These are phyloP conservation scores for Hypotaenidia philippensis DNA, from an alignment of 2,797 vertebrate genomes.

Conservation along the genomic window DNA sequence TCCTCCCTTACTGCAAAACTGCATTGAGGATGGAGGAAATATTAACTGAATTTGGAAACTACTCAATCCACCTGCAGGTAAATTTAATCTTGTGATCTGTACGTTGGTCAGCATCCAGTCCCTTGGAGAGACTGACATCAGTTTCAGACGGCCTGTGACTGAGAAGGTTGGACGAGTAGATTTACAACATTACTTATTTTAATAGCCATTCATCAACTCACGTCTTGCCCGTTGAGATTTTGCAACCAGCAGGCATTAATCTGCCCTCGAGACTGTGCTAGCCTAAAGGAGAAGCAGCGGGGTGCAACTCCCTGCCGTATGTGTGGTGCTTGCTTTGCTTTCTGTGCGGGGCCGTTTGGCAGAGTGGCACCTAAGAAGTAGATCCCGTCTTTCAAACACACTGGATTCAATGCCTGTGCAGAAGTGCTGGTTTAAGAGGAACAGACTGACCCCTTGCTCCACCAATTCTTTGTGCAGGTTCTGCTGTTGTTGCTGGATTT, in stretches of 20 bases:
- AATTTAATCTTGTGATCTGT: slow-evolving; percentile 30
- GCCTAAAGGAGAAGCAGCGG: background rate
- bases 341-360: background rate
- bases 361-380: background rate
- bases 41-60: slow-evolving; percentile 21
- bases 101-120: background rate
- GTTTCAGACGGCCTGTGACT: background rate
- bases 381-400: background rate
- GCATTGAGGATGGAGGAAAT: background rate
- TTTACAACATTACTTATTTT: background rate
- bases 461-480: background rate
- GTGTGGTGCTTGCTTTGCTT: background rate
- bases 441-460: background rate
- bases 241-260: background rate
- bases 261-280: background rate
- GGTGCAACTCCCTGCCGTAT: accelerated
- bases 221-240: background rate
- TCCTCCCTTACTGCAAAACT: background rate
- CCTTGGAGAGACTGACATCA: background rate
- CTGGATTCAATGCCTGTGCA: background rate
- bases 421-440: background rate
- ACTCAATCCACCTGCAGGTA: background rate
- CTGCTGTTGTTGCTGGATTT: background rate
- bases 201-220: background rate
- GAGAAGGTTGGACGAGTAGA: background rate